phyloP scores from a whole-genome alignment of 1,140 invertebrate species.

The Bombyx mori region DNA sequence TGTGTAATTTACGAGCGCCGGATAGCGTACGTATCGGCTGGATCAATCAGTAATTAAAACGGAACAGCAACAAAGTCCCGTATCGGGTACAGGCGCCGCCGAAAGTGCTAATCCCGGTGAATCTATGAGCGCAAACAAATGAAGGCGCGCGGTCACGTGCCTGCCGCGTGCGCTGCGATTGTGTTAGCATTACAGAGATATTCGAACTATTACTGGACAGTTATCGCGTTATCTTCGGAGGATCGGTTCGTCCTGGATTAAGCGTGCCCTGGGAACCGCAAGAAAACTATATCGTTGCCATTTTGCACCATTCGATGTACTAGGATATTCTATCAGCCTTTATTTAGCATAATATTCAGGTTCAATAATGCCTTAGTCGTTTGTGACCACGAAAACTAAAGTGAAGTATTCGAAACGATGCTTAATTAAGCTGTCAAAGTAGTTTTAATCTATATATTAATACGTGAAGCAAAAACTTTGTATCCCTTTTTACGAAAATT shows the following conservation, averaged over 20 bases:
- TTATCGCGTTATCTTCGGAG: constrained; percentile 54
- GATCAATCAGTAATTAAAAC: constrained; percentile 67
- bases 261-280: constrained; percentile 34
- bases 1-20: constrained; percentile 47
- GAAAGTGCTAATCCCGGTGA: constrained; percentile 63
- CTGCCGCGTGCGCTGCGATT: constrained; percentile 49
- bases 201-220: constrained; percentile 48
- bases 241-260: constrained; percentile 45
- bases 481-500: too few species aligned
- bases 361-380: too few species aligned
- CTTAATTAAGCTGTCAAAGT: too few species aligned
- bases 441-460: too few species aligned
- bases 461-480: too few species aligned
- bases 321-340: too few species aligned
- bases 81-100: constrained; percentile 25
- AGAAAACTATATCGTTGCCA: background rate
- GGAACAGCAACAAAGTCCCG: constrained; percentile 14
- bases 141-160: constrained; percentile 30
- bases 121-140: constrained; percentile 41
- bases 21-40: constrained; percentile 34
- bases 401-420: too few species aligned
- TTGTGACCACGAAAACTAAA: too few species aligned
- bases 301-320: background rate
- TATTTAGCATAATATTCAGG: too few species aligned
- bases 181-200: constrained; percentile 55